phyloP scores from a whole-genome alignment of 2,888 invertebrate genomes.

The Geophilus truncorum region DNA sequence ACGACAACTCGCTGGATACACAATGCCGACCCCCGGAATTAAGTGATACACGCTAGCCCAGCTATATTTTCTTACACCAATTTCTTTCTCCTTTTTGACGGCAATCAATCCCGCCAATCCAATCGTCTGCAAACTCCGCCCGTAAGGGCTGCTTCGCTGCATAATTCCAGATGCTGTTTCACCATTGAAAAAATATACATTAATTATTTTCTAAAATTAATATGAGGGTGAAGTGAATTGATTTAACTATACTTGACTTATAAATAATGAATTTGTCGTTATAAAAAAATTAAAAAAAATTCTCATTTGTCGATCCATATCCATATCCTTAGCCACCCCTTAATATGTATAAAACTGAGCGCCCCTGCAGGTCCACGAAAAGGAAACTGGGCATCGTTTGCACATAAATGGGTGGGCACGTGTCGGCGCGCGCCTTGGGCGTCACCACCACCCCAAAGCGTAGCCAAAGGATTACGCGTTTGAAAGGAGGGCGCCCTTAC shows the following conservation, averaged over 20 bases:
- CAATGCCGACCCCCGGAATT: background rate
- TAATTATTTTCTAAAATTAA: background rate
- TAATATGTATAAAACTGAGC: background rate
- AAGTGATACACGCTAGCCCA: background rate
- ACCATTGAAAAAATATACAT: background rate
- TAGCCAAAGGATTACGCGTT: background rate
- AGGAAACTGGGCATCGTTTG: background rate
- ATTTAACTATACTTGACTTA: background rate
- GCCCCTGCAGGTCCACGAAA: background rate
- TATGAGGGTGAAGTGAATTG: background rate
- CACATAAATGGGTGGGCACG: background rate
- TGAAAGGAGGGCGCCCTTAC: slow-evolving; percentile 5
- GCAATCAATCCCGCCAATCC: background rate
- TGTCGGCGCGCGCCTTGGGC: background rate
- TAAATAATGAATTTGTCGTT: background rate
- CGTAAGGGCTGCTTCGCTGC: background rate
- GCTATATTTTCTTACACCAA: background rate
- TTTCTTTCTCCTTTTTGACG: background rate
- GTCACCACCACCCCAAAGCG: slow-evolving; percentile 10
- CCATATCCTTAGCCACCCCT: too few species aligned
- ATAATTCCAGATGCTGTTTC: background rate
- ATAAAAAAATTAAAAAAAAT: background rate
- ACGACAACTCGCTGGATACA: background rate
- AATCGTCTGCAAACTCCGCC: background rate
- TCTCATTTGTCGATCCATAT: too few species aligned